Evolutionary conservation across 2,797 vertebrate species (phyloP).

Genomic region (Centroberyx gerrardi): DNA sequence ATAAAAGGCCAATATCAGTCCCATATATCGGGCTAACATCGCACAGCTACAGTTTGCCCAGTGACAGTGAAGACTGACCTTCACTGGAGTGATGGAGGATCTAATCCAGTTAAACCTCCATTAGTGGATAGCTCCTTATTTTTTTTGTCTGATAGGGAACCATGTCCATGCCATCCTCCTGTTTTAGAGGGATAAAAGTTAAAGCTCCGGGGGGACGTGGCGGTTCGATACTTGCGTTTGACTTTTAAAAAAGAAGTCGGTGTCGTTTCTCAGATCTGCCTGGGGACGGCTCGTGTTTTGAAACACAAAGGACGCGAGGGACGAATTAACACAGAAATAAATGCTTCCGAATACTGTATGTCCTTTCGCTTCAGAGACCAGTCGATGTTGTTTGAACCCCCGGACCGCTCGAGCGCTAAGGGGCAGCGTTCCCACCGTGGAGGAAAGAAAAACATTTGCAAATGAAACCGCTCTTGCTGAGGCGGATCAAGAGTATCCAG

Average conservation of each 20-base stretch:
- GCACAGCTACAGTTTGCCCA: neutral
- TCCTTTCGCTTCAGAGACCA: slow-evolving; percentile 21
- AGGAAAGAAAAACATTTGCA: slow-evolving; percentile 15
- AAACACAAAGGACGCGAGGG: slow-evolving; percentile 25
- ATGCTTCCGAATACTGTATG: slow-evolving; percentile 29
- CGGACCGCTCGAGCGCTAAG: neutral
- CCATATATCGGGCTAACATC: neutral
- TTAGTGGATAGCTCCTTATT: slow-evolving; percentile 52
- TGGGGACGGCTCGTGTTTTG: slow-evolving; percentile 25
- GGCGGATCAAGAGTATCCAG: slow-evolving; percentile 19
- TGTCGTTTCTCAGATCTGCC: slow-evolving; percentile 13
- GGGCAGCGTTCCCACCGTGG: slow-evolving; percentile 16
- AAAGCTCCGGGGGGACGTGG: slow-evolving; percentile 23
- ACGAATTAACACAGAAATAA: slow-evolving; percentile 25
- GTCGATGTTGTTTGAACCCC: slow-evolving; percentile 31
- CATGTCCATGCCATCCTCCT: slow-evolving; percentile 24
- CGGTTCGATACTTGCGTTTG: slow-evolving; percentile 19
- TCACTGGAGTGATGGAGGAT: slow-evolving; percentile 44
- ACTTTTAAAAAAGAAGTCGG: slow-evolving; percentile 28
- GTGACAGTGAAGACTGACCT: slow-evolving; percentile 55
- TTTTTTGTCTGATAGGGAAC: slow-evolving; percentile 21
- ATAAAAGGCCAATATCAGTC: neutral
- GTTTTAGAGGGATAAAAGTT: slow-evolving; percentile 34
- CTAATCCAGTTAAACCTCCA: slow-evolving; percentile 72
- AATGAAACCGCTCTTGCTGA: slow-evolving; percentile 6